phyloP scores from a whole-genome alignment of 2,797 vertebrate species.

The Spea hammondii region DNA sequence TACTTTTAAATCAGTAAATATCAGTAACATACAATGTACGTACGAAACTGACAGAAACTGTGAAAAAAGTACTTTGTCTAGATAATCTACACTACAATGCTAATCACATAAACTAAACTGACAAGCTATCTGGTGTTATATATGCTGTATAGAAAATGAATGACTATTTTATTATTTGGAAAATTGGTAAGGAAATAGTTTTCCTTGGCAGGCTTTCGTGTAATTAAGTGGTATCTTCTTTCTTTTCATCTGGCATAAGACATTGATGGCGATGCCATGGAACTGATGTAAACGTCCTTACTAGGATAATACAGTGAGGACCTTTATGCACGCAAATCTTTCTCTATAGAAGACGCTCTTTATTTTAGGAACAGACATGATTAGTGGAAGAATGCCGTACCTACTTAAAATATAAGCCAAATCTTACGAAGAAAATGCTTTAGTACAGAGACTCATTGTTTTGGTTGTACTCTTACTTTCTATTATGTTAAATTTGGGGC shows the following conservation, averaged over 20 bases:
- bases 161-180: constrained; percentile 1
- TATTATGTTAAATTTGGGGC: too few relatives aligned
- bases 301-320: neutral
- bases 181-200: constrained; percentile 3
- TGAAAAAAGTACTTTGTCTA: neutral
- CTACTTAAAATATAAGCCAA: neutral
- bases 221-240: constrained; percentile 4
- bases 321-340: neutral
- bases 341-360: neutral
- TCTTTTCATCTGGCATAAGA: constrained; percentile 8
- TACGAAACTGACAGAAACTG: neutral
- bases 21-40: too few relatives aligned
- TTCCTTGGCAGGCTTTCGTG: neutral
- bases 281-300: constrained; percentile 4
- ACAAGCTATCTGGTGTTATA: neutral
- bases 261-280: constrained; percentile 1
- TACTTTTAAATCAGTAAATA: too few relatives aligned
- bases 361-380: neutral
- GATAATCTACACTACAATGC: neutral
- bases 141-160: neutral
- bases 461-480: neutral
- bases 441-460: neutral
- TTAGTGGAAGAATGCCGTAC: neutral
- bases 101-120: neutral
- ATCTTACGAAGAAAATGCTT: neutral